Conservation (phyloP, 2,113 vertebrate species). For the Apteryx owenii region DNA sequence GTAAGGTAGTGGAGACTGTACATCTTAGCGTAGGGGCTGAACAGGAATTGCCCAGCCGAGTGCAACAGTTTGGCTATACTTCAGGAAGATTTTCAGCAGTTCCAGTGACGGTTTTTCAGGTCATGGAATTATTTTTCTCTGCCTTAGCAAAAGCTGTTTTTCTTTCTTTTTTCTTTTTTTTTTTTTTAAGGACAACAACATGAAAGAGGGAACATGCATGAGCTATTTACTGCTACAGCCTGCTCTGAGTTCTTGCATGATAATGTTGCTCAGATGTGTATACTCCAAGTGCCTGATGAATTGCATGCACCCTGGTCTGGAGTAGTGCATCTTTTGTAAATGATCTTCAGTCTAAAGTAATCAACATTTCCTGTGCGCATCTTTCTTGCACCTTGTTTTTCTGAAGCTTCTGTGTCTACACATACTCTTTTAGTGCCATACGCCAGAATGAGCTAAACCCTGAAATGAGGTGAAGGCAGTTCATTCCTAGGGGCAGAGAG, state of each 20-base stretch:
- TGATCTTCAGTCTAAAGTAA: neutral
- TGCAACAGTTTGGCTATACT: neutral
- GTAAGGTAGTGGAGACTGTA: neutral
- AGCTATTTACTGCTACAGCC: neutral
- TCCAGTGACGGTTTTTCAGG: neutral
- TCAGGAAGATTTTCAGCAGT: neutral
- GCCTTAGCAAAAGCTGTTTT: neutral
- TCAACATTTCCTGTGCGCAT: neutral
- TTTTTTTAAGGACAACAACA: neutral
- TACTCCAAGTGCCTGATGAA: neutral
- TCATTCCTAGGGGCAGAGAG: neutral
- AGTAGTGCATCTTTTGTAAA: neutral
- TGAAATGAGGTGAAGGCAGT: neutral
- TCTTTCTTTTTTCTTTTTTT: neutral
- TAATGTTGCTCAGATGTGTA: neutral
- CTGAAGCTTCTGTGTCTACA: neutral
- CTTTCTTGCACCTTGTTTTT: neutral
- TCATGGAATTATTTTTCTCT: neutral
- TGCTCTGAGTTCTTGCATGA: neutral
- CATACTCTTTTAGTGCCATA: neutral
- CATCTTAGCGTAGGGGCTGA: neutral
- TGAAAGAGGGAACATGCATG: neutral
- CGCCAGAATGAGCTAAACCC: neutral
- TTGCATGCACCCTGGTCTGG: neutral
- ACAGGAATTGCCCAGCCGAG: neutral